Evolutionary conservation across 1,140 invertebrate genomes (phyloP).

Genomic region (Hycleus phaleratus): DNA sequence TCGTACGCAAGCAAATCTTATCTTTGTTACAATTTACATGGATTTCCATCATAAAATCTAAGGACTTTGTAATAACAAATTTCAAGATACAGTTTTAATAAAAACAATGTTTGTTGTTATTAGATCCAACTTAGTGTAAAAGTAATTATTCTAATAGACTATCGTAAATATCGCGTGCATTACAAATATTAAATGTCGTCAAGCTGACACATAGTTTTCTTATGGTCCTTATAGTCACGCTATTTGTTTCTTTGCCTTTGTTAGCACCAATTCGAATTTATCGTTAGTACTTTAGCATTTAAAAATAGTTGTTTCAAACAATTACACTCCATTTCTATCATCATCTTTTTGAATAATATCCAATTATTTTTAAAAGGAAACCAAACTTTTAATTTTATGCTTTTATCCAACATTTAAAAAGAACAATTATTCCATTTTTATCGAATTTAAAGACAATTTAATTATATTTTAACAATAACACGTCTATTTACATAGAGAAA

Average conservation of each 20-base stretch:
- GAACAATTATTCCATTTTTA: background rate
- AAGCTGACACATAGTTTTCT: conserved; percentile 14
- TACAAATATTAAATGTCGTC: conserved; percentile 15
- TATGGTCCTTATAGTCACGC: conserved; percentile 18
- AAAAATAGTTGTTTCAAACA: conserved; percentile 1
- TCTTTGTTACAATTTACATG: no score
- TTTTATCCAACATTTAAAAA: background rate
- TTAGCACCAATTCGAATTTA: background rate
- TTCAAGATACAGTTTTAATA: no score
- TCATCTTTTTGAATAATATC: background rate
- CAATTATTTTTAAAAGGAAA: background rate
- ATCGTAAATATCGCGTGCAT: conserved; percentile 10
- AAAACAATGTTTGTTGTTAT: background rate
- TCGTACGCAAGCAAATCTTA: no score
- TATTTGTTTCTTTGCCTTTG: conserved; percentile 9
- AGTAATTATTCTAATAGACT: conserved; percentile 12
- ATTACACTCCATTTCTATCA: background rate
- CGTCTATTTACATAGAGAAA: no score
- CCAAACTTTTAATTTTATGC: background rate
- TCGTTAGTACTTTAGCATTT: background rate
- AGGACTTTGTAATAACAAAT: no score
- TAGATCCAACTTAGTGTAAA: background rate
- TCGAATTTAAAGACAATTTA: background rate
- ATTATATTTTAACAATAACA: no score
- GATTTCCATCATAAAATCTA: no score